Conservation (phyloP, 1,140 invertebrate species). For the Episyrphus balteatus region DNA sequence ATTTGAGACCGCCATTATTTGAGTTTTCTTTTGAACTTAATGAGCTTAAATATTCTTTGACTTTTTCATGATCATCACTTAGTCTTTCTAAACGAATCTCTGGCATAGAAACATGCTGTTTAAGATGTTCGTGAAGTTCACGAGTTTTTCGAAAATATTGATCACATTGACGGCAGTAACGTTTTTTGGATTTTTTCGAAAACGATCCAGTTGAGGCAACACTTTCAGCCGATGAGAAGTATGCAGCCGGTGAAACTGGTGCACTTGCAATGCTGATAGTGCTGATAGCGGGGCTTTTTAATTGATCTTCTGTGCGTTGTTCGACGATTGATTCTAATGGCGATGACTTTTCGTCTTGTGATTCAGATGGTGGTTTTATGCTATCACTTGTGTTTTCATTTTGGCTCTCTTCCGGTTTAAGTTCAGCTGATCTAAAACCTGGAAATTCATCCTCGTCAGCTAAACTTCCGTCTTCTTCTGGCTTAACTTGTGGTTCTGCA, state of each 20-base stretch:
- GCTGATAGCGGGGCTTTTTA: too few relatives aligned
- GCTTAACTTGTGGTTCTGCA: too few relatives aligned
- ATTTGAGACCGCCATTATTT: neutral
- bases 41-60: neutral
- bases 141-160: neutral
- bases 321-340: too few relatives aligned
- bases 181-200: neutral
- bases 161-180: slow-evolving; percentile 1
- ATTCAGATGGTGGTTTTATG: too few relatives aligned
- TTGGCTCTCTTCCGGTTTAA: too few relatives aligned
- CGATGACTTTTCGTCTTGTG: too few relatives aligned
- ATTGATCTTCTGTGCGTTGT: too few relatives aligned
- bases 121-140: neutral
- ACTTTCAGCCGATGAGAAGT: slow-evolving; percentile 3
- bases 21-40: neutral
- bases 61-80: neutral
- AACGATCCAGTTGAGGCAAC: neutral
- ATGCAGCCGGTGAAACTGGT: neutral
- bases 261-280: too few relatives aligned
- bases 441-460: too few relatives aligned
- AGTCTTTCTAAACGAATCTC: neutral
- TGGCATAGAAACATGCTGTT: neutral
- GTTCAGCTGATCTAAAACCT: too few relatives aligned
- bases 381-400: too few relatives aligned
- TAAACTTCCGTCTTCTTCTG: too few relatives aligned